Conservation (phyloP, 2,797 vertebrate species). For the Rhinophrynus dorsalis region DNA sequence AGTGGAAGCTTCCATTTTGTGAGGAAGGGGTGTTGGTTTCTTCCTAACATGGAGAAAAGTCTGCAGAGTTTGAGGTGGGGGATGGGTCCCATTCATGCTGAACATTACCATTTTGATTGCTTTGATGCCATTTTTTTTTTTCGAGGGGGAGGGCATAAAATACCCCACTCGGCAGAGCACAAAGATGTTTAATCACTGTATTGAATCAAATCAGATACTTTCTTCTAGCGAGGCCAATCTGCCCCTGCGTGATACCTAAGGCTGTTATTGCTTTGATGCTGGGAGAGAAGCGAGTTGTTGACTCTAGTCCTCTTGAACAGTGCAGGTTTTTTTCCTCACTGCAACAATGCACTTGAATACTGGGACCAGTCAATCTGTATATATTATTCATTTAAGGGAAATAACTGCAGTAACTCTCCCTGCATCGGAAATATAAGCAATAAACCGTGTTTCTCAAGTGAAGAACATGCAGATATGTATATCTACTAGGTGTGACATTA, state of each 20-base stretch:
- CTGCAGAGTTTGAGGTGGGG: slow-evolving; percentile 88
- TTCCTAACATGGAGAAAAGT: slow-evolving; percentile 88
- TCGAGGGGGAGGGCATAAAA: slow-evolving; percentile 73
- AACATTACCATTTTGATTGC: slow-evolving; percentile 99
- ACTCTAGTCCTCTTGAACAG: slow-evolving; percentile 52
- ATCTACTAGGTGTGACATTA: too few species aligned
- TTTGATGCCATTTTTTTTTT: slow-evolving; percentile 94
- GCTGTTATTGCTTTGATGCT: slow-evolving; percentile 47
- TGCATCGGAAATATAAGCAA: neutral
- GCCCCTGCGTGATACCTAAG: slow-evolving; percentile 51
- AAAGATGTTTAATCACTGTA: slow-evolving; percentile 76
- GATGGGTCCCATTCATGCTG: slow-evolving; percentile 89
- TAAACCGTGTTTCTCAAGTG: too few species aligned
- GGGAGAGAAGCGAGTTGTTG: slow-evolving; percentile 62
- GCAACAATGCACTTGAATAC: slow-evolving; percentile 56
- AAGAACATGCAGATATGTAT: too few species aligned
- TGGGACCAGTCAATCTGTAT: neutral
- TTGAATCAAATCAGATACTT: slow-evolving; percentile 69
- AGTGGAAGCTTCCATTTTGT: slow-evolving; percentile 99
- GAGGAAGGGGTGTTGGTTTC: slow-evolving; percentile 78
- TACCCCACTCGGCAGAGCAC: slow-evolving; percentile 82
- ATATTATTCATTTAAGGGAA: slow-evolving; percentile 16
- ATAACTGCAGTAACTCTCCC: slow-evolving; percentile 24
- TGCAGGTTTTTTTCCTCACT: slow-evolving; percentile 42
- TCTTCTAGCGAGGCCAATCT: slow-evolving; percentile 56